Base-by-base conservation (phyloP, 1,140 invertebrate genomes). In the Lepidurus couesii region DNA sequence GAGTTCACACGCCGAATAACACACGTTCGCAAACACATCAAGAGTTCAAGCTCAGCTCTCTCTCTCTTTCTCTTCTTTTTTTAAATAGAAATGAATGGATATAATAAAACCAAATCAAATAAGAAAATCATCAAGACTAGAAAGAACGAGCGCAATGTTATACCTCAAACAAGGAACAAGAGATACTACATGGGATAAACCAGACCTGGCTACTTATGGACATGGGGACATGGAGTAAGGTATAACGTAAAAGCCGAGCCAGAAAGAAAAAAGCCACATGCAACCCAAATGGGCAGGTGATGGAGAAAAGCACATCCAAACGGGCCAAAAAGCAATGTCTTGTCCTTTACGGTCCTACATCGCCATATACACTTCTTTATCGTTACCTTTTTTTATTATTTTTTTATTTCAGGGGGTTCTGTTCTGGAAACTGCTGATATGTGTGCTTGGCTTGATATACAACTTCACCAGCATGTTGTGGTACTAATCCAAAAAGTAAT, bases 241-340 rank as follows among this genome's bases (percentile, higher is more conserved):
- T 65, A 65, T 65, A 65, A 65, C 53, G 34, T 34, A 34, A 34
- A 34, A 65, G 16, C 21, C 53, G 6, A 65, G 13, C 53, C 53
- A 65, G 13, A 65, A 65, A 65, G 53, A 65, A 16, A 65, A 65
- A 65, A 21, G 53, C 53, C 13, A 21, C 53, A 65, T 65, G 53
- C 53, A 65, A 65, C 53, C 53, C 53, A 21, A 65, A 65, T 65
- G 13, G 53, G 53, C 53, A 65, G 53, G 53, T 65, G n/a, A n/a
- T n/a, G 53, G 53, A 2, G 53, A 65, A 65, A 65, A 65, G 21
- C 53, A 47, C 13, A 65, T 65, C 53, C 53, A 65, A 34, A 65
- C 13, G 21, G 53, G 21, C 53, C 53, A 9, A 4, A 65, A 65
- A 65, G 53, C 53, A 65, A 65, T 65, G n/a, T 65, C 53, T 65